Base-by-base conservation (phyloP, 2,888 invertebrate species). In the Malthinus seriepunctatus region DNA sequence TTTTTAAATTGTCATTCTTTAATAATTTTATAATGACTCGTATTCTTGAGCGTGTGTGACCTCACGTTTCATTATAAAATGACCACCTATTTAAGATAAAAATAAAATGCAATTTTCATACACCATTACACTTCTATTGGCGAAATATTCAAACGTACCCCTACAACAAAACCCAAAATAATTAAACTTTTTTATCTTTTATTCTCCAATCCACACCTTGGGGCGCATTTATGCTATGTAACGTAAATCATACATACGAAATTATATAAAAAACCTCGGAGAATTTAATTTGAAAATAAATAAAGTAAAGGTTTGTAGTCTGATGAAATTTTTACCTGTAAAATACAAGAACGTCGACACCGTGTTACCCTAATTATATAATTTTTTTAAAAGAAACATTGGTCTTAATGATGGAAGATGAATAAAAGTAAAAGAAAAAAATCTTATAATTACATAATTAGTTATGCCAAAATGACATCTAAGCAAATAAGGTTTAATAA, bases 1-100 rank as follows among this genome's bases (percentile, higher is more conserved):
- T 76, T 76, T 73, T 74, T 73, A 73, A 76, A 77, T 77, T 76
- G 77, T 78, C 78, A 77, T 78, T 77, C 77, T 76, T 76, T 75
- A 74, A 76, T 76, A 76, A 77, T 76, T 76, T 77, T 74, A 73
- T 76, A 74, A 75, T 72, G 71, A 72, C 69, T 55, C 50, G 52
- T 60, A 57, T 59, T 62, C 60, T 60, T 62, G 60, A 60, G 58
- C 60, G 63, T 62, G 63, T 65, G 62, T 63, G 65, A 65, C 62
- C 63, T 63, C 62, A 57, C 61, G 56, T 56, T 60, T 65, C 60
- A 63, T 65, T 63, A 63, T 55, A 56, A 63, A 56, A 32, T 56
- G 50, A 50, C 56, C 50, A 56, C 44, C 39, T 23, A 42, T 42
- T 42, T 42, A 42, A 42, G 14, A 14, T 15, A 9, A 42, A 42